Evolutionary conservation across 2,113 vertebrate genomes (phyloP), one percentile per base, ranked within the genome.

Genomic region (Lanius ludovicianus): DNA sequence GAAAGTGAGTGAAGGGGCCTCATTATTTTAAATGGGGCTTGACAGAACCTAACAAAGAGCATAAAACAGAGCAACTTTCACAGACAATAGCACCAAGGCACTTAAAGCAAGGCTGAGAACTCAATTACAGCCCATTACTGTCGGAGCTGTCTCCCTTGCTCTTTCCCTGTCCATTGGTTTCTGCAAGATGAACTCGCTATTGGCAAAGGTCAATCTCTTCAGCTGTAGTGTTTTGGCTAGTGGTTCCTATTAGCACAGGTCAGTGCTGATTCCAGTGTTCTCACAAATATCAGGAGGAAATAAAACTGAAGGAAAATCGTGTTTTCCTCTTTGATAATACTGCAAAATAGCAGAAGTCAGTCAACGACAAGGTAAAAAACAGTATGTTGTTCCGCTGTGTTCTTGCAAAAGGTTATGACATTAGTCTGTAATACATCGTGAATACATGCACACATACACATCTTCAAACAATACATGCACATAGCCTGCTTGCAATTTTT

Each of bases 1-100:
- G 79, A 93, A 97, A 96, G 88, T 84, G 91, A 97, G 96, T 96
- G 95, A 97, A 97, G 95, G 89, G 90, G 44, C 88, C 96, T 97
- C 94, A 97, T 98, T 98, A 97, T 97, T 98, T 97, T 95, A 97
- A 98, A 97, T 98, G 97, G 96, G 68, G 96, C 96, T 97, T 97
- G 97, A 97, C 85, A 52, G 91, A 95, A 93, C 92, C 88, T 96
- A 96, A 95, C 97, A 97, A 97, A 98, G 97, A 97, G 64, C 90
- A 93, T 96, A 95, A 98, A 97, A 95, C 95, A 93, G 96, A 97
- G 94, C 94, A 97, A 91, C 97, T 98, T 98, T 97, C 97, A 98
- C 97, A 98, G 96, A 89, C 95, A 96, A 96, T 97, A 95, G 37
- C 93, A 90, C 96, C 82, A 76, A 22, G 87, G 95, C 93, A 96